A percentile compares a stretch with the other conserved stretches of the same genome.
Evolutionary conservation across 2,113 vertebrate species (phyloP).

Genomic region (Glaucomys volans): DNA sequence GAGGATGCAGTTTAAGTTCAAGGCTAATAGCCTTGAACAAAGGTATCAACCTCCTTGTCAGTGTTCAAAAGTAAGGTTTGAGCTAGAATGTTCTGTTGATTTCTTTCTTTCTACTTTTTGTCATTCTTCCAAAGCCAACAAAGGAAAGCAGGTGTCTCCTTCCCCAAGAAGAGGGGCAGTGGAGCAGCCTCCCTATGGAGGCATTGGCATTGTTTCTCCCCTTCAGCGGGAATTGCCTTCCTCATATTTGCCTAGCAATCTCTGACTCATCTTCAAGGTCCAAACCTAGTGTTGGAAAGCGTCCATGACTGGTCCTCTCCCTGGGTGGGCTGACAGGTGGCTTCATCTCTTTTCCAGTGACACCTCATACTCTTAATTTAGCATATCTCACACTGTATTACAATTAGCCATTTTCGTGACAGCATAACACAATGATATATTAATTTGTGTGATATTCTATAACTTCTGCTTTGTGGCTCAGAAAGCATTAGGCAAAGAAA

Average conservation of each 20-base stretch:
- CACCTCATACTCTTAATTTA: constrained; percentile 50
- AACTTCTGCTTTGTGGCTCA: constrained; percentile 18
- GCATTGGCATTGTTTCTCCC: neutral
- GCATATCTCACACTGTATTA: constrained; percentile 55
- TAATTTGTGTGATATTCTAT: constrained; percentile 16
- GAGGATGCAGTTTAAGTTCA: neutral
- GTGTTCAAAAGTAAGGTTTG: constrained; percentile 16
- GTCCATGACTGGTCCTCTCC: neutral
- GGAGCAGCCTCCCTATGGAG: neutral
- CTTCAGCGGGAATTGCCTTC: neutral
- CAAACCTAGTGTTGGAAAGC: neutral
- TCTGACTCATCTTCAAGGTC: neutral
- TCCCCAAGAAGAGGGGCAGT: neutral
- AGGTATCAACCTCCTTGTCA: neutral
- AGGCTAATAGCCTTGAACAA: neutral
- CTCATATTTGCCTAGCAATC: neutral
- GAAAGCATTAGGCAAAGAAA: constrained; percentile 49
- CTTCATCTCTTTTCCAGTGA: constrained; percentile 45
- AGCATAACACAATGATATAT: constrained; percentile 13
- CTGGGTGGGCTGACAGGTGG: constrained; percentile 29
- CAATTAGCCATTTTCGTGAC: constrained; percentile 34
- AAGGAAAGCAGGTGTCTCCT: neutral
- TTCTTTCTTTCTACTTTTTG: constrained; percentile 2
- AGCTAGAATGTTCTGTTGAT: neutral
- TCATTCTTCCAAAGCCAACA: neutral